Base-by-base conservation (phyloP, 2,888 invertebrate genomes). In the Frankliniella fusca region DNA sequence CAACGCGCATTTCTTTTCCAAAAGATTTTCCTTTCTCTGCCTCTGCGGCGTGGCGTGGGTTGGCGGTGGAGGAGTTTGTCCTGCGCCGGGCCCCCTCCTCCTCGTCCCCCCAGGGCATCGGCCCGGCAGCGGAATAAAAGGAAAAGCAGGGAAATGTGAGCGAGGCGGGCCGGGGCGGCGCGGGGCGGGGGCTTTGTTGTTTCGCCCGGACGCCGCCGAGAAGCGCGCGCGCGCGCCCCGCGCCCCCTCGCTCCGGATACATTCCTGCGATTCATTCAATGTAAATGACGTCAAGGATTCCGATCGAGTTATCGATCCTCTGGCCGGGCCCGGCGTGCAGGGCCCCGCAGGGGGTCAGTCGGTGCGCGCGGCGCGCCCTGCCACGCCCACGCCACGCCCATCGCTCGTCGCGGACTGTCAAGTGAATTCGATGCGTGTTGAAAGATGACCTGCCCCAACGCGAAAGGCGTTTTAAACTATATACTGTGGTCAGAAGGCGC, bases 201-300 rank as follows among this genome's bases (percentile, higher is more conserved):
- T 54, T 38, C 38, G 10, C 20, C 61, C 20, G 61, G 54, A 18
- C 20, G 61, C 61, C 61, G 61, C n/a, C 15, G 15, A 18, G 15
- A 11, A 61, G 20, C 23, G 7, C 27, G n/a, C 23, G 0, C 70
- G 23, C 70, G 27, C 15, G 5, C 70, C 70, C 23, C 70, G 0
- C 70, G 0, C 70, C 70, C 27, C 70, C 27, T 76, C 70, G 23
- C 38, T 23, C 70, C 70, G 70, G 70, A 76, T 27, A 76, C 70
- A 76, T 76, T 76, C 70, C 70, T 76, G 70, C 70, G 70, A 76
- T 76, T 76, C 70, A 76, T 76, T 76, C 70, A 76, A 76, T 76
- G 70, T 76, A 76, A 76, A 76, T 76, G n/a, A 76, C 70, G 70
- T n/a, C 23, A 76, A 27, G 70, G 70, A 76, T 76, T 76, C 70